These are phyloP conservation scores for Stenopsyche tienmushanensis DNA, from an alignment of 1,140 invertebrate species.

Conservation along the genomic window DNA sequence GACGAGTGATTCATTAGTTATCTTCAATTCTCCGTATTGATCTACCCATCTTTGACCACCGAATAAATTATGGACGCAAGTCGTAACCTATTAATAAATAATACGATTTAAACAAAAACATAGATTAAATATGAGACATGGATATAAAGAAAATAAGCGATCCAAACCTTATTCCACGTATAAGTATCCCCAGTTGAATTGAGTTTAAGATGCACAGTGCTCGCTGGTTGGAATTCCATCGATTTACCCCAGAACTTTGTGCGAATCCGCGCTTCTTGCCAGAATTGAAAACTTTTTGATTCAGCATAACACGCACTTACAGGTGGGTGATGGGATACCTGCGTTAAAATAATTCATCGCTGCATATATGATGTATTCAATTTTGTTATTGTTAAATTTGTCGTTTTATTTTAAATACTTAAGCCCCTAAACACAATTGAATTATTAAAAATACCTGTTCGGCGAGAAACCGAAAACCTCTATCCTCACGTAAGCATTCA, in stretches of 20 bases:
- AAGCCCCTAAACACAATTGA: slow-evolving; percentile 2
- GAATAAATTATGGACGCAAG: slow-evolving; percentile 85
- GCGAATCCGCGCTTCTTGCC: slow-evolving; percentile 80
- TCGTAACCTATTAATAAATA: slow-evolving; percentile 62
- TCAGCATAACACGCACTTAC: slow-evolving; percentile 80
- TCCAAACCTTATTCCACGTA: slow-evolving; percentile 74
- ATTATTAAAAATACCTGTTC: slow-evolving; percentile 30
- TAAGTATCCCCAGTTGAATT: slow-evolving; percentile 66
- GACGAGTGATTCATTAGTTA: slow-evolving; percentile 64
- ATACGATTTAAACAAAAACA: not conserved
- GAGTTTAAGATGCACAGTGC: slow-evolving; percentile 59
- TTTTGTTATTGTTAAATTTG: not conserved
- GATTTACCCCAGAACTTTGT: slow-evolving; percentile 92
- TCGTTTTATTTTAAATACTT: not conserved
- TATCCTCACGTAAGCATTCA: slow-evolving; percentile 76
- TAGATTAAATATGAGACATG: not conserved
- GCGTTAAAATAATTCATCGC: slow-evolving; percentile 32
- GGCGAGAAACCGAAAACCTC: slow-evolving; percentile 68
- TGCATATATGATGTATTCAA: not conserved
- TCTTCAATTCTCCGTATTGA: slow-evolving; percentile 81
- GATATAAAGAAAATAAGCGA: not conserved
- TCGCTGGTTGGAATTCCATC: slow-evolving; percentile 84
- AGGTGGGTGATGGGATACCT: slow-evolving; percentile 87
- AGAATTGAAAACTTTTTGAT: slow-evolving; percentile 69
- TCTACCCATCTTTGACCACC: slow-evolving; percentile 83